Percentiles rank a stretch among this genome's conserved stretches.
phyloP scores from a whole-genome alignment of 2,888 invertebrate species.

The Caenorhabditis sp. region DNA sequence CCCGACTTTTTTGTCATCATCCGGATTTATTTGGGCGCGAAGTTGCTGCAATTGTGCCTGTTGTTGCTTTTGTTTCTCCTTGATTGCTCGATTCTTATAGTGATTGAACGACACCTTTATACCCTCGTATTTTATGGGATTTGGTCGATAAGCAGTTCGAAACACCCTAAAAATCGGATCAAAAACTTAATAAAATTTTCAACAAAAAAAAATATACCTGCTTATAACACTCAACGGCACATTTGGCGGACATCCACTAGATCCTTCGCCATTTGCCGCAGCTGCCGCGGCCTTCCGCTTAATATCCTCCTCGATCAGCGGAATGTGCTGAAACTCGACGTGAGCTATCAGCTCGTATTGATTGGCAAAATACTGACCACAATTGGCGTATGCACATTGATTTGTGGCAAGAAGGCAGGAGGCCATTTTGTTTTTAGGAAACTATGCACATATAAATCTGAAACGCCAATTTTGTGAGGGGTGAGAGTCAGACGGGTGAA shows the following conservation, averaged over 20 bases:
- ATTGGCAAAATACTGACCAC: constrained; percentile 39
- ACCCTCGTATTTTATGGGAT: constrained; percentile 37
- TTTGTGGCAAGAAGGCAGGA: not conserved
- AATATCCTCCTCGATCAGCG: constrained; percentile 41
- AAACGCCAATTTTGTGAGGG: too few species aligned
- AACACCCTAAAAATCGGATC: constrained; percentile 32
- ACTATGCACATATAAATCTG: not conserved
- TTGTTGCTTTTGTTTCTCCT: not conserved
- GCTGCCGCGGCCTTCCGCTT: constrained; percentile 14
- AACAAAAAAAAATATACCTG: constrained; percentile 12
- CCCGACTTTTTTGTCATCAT: constrained; percentile 8
- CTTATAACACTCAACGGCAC: constrained; percentile 48
- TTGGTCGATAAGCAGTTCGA: constrained; percentile 41
- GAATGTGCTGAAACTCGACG: constrained; percentile 49
- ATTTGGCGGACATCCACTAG: constrained; percentile 16
- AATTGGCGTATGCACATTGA: constrained; percentile 36
- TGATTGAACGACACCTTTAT: constrained; percentile 49
- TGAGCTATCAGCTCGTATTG: constrained; percentile 52
- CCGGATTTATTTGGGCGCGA: not conserved
- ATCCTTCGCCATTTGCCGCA: constrained; percentile 4
- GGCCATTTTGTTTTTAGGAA: not conserved
- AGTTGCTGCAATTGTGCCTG: not conserved
- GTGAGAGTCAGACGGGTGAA: too few species aligned
- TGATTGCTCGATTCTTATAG: constrained; percentile 26
- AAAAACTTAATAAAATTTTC: too few species aligned